Evolutionary conservation across 2,888 invertebrate genomes (phyloP), one percentile per base, ranked within the genome.

Genomic region (Allophyes oxyacanthae): DNA sequence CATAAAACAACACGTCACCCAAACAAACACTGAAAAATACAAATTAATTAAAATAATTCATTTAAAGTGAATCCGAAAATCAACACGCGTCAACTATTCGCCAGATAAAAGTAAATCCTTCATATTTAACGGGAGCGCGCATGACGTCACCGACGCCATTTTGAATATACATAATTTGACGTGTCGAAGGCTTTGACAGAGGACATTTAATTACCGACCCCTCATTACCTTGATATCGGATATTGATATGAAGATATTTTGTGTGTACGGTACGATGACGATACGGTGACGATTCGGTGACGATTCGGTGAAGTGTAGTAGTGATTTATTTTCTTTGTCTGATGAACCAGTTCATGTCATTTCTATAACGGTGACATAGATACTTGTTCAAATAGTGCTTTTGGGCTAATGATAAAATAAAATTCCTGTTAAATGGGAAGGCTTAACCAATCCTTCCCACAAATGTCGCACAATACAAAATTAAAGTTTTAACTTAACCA

Each of bases 161-260:
- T 90, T 88, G 88, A 77, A 83, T 82, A 84, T 81, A 81, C 80
- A 85, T 89, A 91, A 90, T 90, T 86, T 91, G 92, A 92, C 89
- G 87, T 83, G 87, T 80, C 85, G 87, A 87, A 88, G 84, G 86
- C 81, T 89, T 86, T 91, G 92, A 92, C 91, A 89, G 88, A 88
- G 88, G 92, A 91, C 91, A 90, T 92, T 93, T 93, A 93, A 93
- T 93, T 93, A 93, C 84, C 89, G 87, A 86, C 86, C 91, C 85
- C 93, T 93, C 92, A 93, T 92, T 93, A 92, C 91, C 92, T 91
- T 89, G 77, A 82, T 86, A 90, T 87, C 84, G 87, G 89, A 87
- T 90, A 92, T 89, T 88, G 90, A 91, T 90, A 90, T 79, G 72
- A 26, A 13, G 53, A 10, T 15, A 4, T 80, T 85, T 83, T 55